Evolutionary conservation across 2,888 invertebrate genomes (phyloP).

Genomic region (Molorchus minor): DNA sequence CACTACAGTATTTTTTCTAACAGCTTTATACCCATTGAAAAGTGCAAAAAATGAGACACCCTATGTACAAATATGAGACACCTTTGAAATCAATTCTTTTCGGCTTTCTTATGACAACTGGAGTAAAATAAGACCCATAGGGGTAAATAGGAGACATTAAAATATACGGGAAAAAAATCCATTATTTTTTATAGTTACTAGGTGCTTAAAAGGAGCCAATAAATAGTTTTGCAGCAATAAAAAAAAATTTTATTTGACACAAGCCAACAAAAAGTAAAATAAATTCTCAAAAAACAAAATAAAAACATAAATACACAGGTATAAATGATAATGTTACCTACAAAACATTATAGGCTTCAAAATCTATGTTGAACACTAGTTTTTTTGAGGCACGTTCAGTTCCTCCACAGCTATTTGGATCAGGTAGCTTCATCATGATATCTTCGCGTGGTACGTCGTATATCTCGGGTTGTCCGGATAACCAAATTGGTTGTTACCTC

Average conservation of each 20-base stretch:
- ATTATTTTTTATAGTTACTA: background rate
- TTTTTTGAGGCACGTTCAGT: slow-evolving; percentile 3
- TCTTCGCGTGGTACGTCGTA: slow-evolving; percentile 13
- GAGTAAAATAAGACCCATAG: background rate
- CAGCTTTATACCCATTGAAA: background rate
- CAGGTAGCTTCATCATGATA: slow-evolving; percentile 24
- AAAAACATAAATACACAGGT: background rate
- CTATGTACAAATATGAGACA: background rate
- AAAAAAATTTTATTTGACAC: background rate
- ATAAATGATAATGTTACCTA: background rate
- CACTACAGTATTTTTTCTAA: background rate
- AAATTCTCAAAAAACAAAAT: background rate
- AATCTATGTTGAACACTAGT: background rate
- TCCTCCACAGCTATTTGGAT: slow-evolving; percentile 16
- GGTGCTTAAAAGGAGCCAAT: no score
- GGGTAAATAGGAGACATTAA: background rate
- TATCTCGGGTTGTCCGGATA: slow-evolving; percentile 12
- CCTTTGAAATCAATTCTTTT: no score
- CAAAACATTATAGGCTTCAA: background rate
- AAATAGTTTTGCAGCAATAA: background rate
- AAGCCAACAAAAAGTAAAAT: no score
- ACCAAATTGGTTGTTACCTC: slow-evolving; percentile 2
- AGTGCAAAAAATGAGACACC: background rate
- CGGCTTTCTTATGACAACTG: no score
- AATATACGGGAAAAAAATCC: background rate